Percentiles rank a stretch among this genome's conserved stretches.
Evolutionary conservation across 2,113 vertebrate genomes (phyloP).

Genomic region (Choloepus hoffmanni): DNA sequence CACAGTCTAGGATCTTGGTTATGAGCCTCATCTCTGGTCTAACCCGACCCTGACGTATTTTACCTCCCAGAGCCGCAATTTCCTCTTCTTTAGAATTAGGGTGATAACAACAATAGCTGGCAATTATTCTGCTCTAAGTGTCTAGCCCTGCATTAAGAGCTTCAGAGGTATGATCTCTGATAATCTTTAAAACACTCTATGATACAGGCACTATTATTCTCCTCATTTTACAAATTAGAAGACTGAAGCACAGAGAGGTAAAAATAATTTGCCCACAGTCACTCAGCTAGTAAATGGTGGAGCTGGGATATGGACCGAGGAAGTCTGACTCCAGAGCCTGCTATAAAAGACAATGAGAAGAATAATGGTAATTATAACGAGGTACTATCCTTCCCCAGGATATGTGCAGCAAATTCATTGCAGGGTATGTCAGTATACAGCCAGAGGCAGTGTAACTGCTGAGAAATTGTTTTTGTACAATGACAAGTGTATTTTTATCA

Average conservation of each 20-base stretch:
- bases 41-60: background rate
- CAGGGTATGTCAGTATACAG: background rate
- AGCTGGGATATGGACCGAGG: background rate
- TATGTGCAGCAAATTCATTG: background rate
- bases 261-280: background rate
- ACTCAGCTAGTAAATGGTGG: background rate
- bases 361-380: background rate
- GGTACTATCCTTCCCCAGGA: background rate
- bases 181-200: background rate
- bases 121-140: constrained; percentile 2
- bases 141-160: background rate
- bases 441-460: background rate
- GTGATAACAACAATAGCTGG: background rate
- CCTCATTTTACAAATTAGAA: background rate
- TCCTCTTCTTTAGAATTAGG: constrained; percentile 5
- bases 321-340: background rate
- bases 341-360: background rate
- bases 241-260: background rate
- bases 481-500: constrained; percentile 55
- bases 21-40: background rate
- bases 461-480: constrained; percentile 7
- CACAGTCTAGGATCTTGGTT: background rate
- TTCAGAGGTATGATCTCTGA: background rate
- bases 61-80: background rate
- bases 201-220: background rate